Evolutionary conservation across 2,113 vertebrate genomes (phyloP).

Genomic region (Narcine bancroftii): DNA sequence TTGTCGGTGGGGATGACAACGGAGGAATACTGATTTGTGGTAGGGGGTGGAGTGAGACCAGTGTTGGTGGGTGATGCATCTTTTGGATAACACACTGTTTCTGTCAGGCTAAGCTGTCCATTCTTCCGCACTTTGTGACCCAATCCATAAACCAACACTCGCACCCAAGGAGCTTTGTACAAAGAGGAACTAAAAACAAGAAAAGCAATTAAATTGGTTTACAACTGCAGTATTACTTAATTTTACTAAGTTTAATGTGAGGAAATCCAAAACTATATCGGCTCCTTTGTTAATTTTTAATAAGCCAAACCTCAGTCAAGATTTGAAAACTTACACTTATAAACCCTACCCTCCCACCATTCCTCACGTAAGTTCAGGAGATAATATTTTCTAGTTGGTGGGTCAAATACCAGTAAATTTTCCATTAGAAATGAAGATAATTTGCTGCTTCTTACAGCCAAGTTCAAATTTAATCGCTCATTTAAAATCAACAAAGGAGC

Average conservation of each 20-base stretch:
- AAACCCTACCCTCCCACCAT: no score
- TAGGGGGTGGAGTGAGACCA: constrained; percentile 86
- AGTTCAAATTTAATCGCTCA: neutral
- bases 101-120: constrained; percentile 88
- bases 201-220: neutral
- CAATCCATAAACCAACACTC: constrained; percentile 83
- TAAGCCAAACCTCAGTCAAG: neutral
- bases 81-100: constrained; percentile 83
- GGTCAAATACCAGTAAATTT: neutral
- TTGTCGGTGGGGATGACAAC: constrained; percentile 89
- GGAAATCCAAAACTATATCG: neutral
- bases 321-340: neutral
- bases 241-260: neutral
- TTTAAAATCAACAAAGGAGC: neutral
- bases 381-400: neutral
- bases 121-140: constrained; percentile 90
- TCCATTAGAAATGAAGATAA: neutral
- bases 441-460: neutral
- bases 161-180: constrained; percentile 92
- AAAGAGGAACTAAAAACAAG: constrained; percentile 71
- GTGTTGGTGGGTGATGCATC: constrained; percentile 94
- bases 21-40: constrained; percentile 88
- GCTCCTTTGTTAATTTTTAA: no score
- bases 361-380: neutral
- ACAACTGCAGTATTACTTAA: neutral